These are phyloP conservation scores for Macrosteles quadrilineatus DNA, from an alignment of 1,140 invertebrate genomes.

Conservation along the genomic window DNA sequence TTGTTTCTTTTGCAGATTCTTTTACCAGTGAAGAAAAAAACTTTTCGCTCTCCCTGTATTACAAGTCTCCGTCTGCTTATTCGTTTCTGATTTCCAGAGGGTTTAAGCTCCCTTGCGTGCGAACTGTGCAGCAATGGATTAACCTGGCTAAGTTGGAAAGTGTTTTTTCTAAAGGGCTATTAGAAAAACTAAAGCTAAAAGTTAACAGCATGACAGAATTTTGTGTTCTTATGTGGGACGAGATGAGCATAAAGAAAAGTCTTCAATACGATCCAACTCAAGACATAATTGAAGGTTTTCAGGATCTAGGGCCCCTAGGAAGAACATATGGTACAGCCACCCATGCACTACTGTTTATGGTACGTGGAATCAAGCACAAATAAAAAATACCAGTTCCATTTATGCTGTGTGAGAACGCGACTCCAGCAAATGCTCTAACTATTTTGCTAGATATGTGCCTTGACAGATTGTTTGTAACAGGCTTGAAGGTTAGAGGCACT, in stretches of 20 bases:
- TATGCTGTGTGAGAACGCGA: not conserved
- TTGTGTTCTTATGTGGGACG: constrained; percentile 16
- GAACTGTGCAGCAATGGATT: constrained; percentile 16
- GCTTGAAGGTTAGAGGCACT: too few relatives aligned
- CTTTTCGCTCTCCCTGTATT: too few relatives aligned
- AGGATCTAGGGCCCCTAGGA: constrained; percentile 26
- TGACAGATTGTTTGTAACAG: not conserved
- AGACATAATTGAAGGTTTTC: constrained; percentile 15
- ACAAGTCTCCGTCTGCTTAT: too few relatives aligned
- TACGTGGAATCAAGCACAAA: constrained; percentile 18
- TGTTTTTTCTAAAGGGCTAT: constrained; percentile 14
- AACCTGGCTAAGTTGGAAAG: constrained; percentile 15
- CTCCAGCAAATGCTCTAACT: not conserved
- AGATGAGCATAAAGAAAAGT: constrained; percentile 26
- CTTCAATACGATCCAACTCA: too few relatives aligned
- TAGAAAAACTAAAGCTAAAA: constrained; percentile 7
- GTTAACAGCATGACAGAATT: constrained; percentile 21
- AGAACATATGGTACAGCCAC: constrained; percentile 2
- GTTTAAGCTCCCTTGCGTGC: constrained; percentile 13
- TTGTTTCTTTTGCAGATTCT: too few relatives aligned
- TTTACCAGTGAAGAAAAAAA: too few relatives aligned
- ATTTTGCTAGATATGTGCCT: not conserved
- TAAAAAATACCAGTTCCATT: constrained; percentile 28
- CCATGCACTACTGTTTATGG: constrained; percentile 29
- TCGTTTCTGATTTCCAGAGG: too few relatives aligned